These are phyloP conservation scores for Malurus leucopterus DNA, from an alignment of 2,797 vertebrate genomes.

Conservation along the genomic window DNA sequence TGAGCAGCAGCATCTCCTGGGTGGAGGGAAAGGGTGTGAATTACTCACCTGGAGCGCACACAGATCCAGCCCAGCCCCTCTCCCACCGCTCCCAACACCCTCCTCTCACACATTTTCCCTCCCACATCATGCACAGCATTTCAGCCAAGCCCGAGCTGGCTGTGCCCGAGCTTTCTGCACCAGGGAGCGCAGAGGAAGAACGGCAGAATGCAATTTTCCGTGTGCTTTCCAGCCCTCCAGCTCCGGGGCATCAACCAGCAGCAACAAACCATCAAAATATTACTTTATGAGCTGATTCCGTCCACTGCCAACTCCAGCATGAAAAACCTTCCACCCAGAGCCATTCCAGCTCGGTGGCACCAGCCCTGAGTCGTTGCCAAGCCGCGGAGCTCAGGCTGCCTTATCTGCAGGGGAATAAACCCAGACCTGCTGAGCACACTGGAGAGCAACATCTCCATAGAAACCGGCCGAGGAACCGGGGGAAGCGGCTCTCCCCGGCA, in stretches of 20 bases:
- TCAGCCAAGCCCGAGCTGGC: not conserved
- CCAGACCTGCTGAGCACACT: slow-evolving; percentile 63
- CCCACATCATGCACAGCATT: not conserved
- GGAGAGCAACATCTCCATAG: slow-evolving; percentile 80
- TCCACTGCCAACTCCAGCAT: not conserved
- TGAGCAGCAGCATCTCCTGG: not conserved
- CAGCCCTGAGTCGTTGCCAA: not conserved
- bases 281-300: not conserved
- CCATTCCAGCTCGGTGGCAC: not conserved
- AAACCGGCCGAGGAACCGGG: slow-evolving; percentile 73
- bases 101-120: not conserved
- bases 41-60: slow-evolving; percentile 14
- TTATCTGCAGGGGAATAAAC: slow-evolving; percentile 67
- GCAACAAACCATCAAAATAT: not conserved
- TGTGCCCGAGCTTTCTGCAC: not conserved
- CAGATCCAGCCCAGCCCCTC: not conserved
- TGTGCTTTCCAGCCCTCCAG: not conserved
- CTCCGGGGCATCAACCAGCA: not conserved
- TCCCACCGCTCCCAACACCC: not conserved
- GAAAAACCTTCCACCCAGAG: not conserved
- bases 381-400: slow-evolving; percentile 50
- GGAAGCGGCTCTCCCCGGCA: slow-evolving; percentile 70
- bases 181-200: not conserved
- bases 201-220: not conserved
- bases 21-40: not conserved